A percentile compares a stretch with the other conserved stretches of the same genome.
These are phyloP conservation scores for Colletes collaris DNA, from an alignment of 2,888 invertebrate genomes.

Conservation along the genomic window DNA sequence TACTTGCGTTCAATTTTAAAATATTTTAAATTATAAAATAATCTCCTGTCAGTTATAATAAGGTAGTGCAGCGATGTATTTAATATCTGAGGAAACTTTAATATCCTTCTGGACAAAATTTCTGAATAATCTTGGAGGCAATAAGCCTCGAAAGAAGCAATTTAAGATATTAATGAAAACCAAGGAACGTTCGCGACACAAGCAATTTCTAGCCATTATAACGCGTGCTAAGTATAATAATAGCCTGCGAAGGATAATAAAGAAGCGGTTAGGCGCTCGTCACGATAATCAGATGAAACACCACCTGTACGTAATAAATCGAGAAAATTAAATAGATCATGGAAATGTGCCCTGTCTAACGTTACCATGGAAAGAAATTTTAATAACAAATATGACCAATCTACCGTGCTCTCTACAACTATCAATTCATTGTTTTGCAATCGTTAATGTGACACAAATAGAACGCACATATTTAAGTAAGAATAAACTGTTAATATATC, in stretches of 20 bases:
- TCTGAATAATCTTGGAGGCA: not conserved
- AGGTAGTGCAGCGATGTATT: no score
- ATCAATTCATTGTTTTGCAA: constrained; percentile 43
- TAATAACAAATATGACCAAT: constrained; percentile 46
- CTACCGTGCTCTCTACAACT: constrained; percentile 68
- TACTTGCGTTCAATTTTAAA: no score
- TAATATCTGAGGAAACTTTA: not conserved
- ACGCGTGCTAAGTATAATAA: constrained; percentile 16
- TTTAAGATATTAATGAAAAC: constrained; percentile 22
- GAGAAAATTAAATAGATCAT: constrained; percentile 44
- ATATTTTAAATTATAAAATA: no score
- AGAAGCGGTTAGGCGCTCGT: constrained; percentile 49
- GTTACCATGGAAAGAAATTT: constrained; percentile 58
- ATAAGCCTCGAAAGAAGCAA: not conserved
- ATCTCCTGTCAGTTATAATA: no score
- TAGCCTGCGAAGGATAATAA: constrained; percentile 33
- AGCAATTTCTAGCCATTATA: constrained; percentile 32
- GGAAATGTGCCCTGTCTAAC: constrained; percentile 54
- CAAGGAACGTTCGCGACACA: constrained; percentile 3
- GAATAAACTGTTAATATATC: constrained; percentile 45
- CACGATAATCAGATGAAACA: constrained; percentile 46
- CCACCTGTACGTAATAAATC: constrained; percentile 43
- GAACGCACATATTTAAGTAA: constrained; percentile 32
- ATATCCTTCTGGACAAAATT: not conserved
- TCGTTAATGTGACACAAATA: constrained; percentile 43